These are phyloP conservation scores for Nephrotoma guestfalica DNA, from an alignment of 2,888 invertebrate genomes.

Conservation along the genomic window DNA sequence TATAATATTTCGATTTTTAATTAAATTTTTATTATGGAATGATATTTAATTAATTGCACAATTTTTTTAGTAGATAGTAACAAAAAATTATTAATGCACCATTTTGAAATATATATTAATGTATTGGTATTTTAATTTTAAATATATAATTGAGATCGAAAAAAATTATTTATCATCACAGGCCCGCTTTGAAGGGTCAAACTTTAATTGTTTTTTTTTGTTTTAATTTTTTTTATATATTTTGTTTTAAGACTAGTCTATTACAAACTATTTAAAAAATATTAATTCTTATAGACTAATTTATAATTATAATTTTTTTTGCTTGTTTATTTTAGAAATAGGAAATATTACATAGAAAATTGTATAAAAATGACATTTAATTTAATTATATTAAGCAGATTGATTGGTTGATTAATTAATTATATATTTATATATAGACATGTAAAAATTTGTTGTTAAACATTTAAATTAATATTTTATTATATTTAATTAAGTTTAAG, in stretches of 20 bases:
- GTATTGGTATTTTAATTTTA: neutral
- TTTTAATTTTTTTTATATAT: neutral
- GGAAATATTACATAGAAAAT: neutral
- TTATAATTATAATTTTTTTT: neutral
- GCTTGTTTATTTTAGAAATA: neutral
- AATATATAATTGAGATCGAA: slow-evolving; percentile 9
- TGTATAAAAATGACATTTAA: slow-evolving; percentile 1
- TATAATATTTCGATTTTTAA: neutral
- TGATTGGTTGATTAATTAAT: neutral
- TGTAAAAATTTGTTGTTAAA: neutral
- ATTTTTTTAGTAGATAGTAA: neutral
- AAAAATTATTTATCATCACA: slow-evolving; percentile 9
- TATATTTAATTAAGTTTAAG: neutral
- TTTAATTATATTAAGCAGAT: slow-evolving; percentile 1
- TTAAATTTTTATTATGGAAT: neutral
- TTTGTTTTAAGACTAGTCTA: slow-evolving; percentile 8
- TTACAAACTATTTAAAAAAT: slow-evolving; percentile 1
- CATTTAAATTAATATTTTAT: neutral
- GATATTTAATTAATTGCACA: neutral
- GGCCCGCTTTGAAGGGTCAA: slow-evolving; percentile 12
- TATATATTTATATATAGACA: neutral
- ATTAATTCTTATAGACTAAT: neutral
- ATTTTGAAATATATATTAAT: neutral
- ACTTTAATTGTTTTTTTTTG: neutral
- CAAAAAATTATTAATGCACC: neutral